Evolutionary conservation across 2,113 vertebrate genomes (phyloP), one percentile per base, ranked within the genome.

Genomic region (Garra rufa): DNA sequence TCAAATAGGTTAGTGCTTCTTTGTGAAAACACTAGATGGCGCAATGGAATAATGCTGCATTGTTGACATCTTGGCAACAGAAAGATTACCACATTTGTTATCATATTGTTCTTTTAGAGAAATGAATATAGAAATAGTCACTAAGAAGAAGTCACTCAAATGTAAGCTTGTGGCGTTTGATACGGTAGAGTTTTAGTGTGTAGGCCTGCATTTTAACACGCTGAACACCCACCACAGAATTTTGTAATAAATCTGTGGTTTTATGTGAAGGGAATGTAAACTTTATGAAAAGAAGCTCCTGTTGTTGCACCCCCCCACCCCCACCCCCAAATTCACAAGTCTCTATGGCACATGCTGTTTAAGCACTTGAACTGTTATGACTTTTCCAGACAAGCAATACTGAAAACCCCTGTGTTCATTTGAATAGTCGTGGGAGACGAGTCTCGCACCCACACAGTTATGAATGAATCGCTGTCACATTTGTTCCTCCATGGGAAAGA

Each of bases 321-420:
- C 83, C 85, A n/a, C n/a, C n/a, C n/a, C n/a, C n/a, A n/a, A n/a
- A n/a, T n/a, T n/a, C n/a, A n/a, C 24, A 55, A 80, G 82, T 85
- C 70, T 86, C 74, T 38, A 59, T 87, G 83, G 57, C 85, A 87
- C 75, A 88, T 87, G 43, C 63, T 63, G 28, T 43, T 74, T 48
- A 88, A 67, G 61, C 83, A 81, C 38, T 87, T 74, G 78, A 63
- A 46, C 82, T 84, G 83, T 74, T 88, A 59, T 85, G 79, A 85
- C 78, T 85, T 85, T 88, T 81, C 81, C 61, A 75, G 43, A 67
- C 74, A 46, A 86, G 85, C 65, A 86, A 87, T 88, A 85, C 69
- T 87, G 83, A 87, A 82, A 88, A 79, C 65, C 52, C 78, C 13
- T 76, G 73, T 46, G 82, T 86, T 88, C 83, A 88, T 88, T 78